phyloP scores from a whole-genome alignment of 1,140 invertebrate genomes.

The Microplitis mediator region DNA sequence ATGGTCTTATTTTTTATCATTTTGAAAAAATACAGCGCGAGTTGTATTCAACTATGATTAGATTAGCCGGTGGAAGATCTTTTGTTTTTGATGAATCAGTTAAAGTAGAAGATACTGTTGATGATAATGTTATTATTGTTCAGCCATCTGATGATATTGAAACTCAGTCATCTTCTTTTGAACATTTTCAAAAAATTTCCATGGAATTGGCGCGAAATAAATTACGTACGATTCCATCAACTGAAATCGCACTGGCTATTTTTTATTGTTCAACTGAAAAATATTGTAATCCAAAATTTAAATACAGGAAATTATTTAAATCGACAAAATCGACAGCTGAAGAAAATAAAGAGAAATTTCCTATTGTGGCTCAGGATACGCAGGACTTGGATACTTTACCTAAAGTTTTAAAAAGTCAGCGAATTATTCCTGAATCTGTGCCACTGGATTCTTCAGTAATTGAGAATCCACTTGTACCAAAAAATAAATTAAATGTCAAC shows the following conservation, averaged over 20 bases:
- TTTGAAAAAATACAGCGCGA: background rate
- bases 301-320: constrained; percentile 7
- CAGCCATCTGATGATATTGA: background rate
- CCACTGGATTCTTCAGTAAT: too few relatives aligned
- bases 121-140: background rate
- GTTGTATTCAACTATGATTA: constrained; percentile 17
- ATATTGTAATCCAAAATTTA: constrained; percentile 23
- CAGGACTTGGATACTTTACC: constrained; percentile 3
- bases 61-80: constrained; percentile 17
- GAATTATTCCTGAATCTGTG: too few relatives aligned
- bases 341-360: background rate
- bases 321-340: background rate
- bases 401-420: background rate
- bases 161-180: background rate
- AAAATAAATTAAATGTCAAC: too few relatives aligned
- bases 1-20: constrained; percentile 13
- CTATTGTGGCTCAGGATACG: constrained; percentile 5
- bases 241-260: constrained; percentile 25
- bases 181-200: background rate
- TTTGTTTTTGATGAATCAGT: background rate
- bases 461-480: too few relatives aligned
- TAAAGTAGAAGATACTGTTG: background rate
- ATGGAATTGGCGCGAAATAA: background rate
- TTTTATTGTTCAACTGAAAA: constrained; percentile 18
- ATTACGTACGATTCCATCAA: constrained; percentile 20